Base-by-base conservation (phyloP, 2,888 invertebrate species). In the Napeogenes sylphis region DNA sequence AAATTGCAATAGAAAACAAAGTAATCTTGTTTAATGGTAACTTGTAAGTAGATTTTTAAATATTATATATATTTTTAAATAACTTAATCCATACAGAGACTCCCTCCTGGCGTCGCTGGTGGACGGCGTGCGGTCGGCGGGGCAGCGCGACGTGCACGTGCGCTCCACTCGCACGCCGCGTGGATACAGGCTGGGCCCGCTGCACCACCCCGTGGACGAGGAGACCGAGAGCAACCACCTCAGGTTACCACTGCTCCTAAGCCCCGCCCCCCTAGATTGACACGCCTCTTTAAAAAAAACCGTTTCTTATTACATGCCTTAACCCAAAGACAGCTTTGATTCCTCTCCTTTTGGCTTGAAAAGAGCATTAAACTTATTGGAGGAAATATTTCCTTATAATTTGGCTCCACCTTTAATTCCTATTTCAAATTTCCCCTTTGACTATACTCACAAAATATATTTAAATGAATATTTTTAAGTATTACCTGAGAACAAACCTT, bases 91-190 rank as follows among this genome's bases (percentile, higher is more conserved):
- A 55, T 83, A n/a, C 69, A 95, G 99, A 73, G 99, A 99, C 86
- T 96, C 99, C 0, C 85, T 99, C 64, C 86, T 99, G 66, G 99
- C 99, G 0, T 98, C 99, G 0, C 84, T 99, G 56, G 85, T 99
- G 72, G 99, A 99, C 87, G 98, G 99, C 45, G 98, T 99, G 13
- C 92, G 99, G 66, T 98, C 98, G 1, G 97, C 98, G 46, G 99
- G 99, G 0, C 99, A 99, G 85, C 93, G 97, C 75, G 98, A 99
- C 87, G 97, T 99, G 4, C 98, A 98, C 85, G 97, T 99, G 14
- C 95, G 96, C 64, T 97, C 98, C 10, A 42, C 42, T 8, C 92
- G 93, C 45, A 97, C 98, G 30, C 94, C 96, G 57, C 92, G 98
- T 65, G 97, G 97, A 0, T 95, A 95, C 79, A 93, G 99, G 63